Evolutionary conservation across 2,888 invertebrate genomes (phyloP), one percentile per base, ranked within the genome.

Genomic region (Sarcophaga subvicina): DNA sequence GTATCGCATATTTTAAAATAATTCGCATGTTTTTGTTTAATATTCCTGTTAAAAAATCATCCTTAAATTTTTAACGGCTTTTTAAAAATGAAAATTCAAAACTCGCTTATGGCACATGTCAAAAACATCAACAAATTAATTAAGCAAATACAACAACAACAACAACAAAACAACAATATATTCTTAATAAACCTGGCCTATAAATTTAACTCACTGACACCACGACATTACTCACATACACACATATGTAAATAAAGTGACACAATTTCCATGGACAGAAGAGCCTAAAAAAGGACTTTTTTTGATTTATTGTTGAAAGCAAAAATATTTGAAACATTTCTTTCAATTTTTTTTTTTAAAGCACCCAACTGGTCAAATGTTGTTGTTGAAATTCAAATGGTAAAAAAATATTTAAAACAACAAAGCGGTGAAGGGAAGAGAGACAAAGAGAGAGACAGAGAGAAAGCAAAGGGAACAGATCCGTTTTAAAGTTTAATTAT

Each of bases 351-450:
- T 54, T 54, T 10, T 54, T 54, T 14, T 67, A 86, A 80, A 72
- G 70, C 54, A 62, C 76, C 71, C 60, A 75, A 80, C 63, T 76
- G 79, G 79, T 83, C 79, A 86, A 83, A 82, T 64, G 45, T 47
- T 79, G 62, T 66, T 72, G 47, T 14, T 49, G 1, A 14, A 49
- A 49, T 49, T 14, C 14, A 49, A 37, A 37, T 6, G 37, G 37
- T 6, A 37, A 37, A 27, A 37, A 37, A 37, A 37, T 37, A 37
- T 37, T 37, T 37, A 37, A 37, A 10, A 37, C 37, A 37, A 10
- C 37, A 37, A 37, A 37, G 8, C 37, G 8, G 37, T 37, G 0
- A 37, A 37, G 37, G 10, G 37, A 37, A 37, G 8, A 37, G 0
- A 2, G 37, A 1, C 1, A 37, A 3, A 37, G 37, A 37, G 8